phyloP scores from a whole-genome alignment of 2,113 vertebrate species.

The Talpa occidentalis region DNA sequence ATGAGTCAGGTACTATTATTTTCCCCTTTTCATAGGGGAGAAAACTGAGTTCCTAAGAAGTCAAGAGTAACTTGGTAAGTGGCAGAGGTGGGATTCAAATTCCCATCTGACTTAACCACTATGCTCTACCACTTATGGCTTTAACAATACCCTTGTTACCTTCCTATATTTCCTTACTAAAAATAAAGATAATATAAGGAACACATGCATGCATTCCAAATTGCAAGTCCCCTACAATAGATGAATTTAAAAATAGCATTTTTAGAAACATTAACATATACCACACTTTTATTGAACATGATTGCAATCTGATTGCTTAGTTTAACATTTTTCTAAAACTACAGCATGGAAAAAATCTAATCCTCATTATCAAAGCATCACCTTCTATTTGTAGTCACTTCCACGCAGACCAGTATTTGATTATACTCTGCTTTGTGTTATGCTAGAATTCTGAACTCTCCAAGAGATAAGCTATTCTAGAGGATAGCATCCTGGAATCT shows the following conservation, averaged over 20 bases:
- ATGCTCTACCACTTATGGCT: background rate
- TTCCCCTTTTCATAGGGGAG: background rate
- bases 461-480: constrained; percentile 23
- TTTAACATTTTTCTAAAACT: constrained; percentile 32
- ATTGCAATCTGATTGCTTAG: constrained; percentile 12
- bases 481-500: background rate
- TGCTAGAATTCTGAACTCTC: constrained; percentile 3
- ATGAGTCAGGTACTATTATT: background rate
- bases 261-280: background rate
- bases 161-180: constrained; percentile 50
- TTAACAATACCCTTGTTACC: constrained; percentile 1
- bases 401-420: background rate
- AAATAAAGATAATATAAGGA: constrained; percentile 16
- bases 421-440: constrained; percentile 12
- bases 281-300: background rate
- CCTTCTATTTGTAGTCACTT: constrained; percentile 6
- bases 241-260: background rate
- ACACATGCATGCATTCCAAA: background rate
- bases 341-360: background rate
- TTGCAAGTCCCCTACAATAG: background rate
- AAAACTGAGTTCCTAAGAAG: constrained; percentile 17
- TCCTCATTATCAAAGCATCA: background rate
- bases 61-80: background rate
- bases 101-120: background rate
- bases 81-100: constrained; percentile 17